Evolutionary conservation across 2,888 invertebrate genomes (phyloP).

Genomic region (Diachrysia chrysitis): DNA sequence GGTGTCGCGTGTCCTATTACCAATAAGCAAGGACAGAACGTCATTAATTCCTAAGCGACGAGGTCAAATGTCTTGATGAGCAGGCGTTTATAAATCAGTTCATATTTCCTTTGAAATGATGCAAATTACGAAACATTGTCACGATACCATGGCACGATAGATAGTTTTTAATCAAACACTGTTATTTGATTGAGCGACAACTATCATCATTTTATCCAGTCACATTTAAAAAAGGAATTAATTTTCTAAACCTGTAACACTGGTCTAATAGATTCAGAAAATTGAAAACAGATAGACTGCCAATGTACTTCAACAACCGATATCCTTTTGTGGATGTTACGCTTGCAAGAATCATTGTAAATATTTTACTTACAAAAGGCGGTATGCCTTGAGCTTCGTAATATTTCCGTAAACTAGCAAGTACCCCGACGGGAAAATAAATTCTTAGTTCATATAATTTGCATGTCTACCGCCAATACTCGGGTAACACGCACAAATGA

Average conservation of each 20-base stretch:
- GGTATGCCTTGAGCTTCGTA: neutral
- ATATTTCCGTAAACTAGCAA: constrained; percentile 15
- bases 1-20: constrained; percentile 45
- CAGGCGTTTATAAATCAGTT: constrained; percentile 49
- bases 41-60: constrained; percentile 37
- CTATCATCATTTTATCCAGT: too few relatives aligned
- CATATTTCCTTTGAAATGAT: constrained; percentile 44
- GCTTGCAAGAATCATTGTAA: neutral
- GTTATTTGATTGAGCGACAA: constrained; percentile 14
- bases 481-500: constrained; percentile 20
- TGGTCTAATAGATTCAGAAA: constrained; percentile 3
- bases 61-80: constrained; percentile 43
- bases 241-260: too few relatives aligned
- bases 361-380: neutral
- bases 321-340: neutral
- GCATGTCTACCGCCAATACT: constrained; percentile 29
- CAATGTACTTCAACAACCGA: neutral
- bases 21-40: constrained; percentile 32
- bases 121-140: constrained; percentile 43
- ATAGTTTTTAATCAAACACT: constrained; percentile 27
- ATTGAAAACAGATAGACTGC: neutral
- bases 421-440: neutral
- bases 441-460: constrained; percentile 22
- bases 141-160: constrained; percentile 38
- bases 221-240: too few relatives aligned